Evolutionary conservation across 2,888 invertebrate genomes (phyloP).

Genomic region (Tolmerus cingulatus): DNA sequence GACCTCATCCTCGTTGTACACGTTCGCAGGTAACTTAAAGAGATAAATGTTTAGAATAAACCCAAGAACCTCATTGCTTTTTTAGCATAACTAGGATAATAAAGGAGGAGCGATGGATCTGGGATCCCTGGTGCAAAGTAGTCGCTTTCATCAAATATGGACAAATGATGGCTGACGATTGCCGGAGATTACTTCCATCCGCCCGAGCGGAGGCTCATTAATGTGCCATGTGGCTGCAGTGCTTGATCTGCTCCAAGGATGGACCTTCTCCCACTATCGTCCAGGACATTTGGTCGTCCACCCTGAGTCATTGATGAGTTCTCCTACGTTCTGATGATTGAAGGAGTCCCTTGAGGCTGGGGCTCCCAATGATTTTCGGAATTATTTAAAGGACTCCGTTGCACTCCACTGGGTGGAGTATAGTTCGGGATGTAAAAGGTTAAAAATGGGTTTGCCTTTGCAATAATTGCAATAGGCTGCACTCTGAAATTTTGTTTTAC

Average conservation of each 20-base stretch:
- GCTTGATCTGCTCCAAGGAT: not conserved
- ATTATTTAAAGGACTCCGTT: not conserved
- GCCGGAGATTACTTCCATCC: not conserved
- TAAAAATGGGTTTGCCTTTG: too few species aligned
- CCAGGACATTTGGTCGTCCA: not conserved
- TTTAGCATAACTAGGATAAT: slow-evolving; percentile 1
- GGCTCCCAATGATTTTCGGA: not conserved
- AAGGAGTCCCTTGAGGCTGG: not conserved
- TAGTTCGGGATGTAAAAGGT: too few species aligned
- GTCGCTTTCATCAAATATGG: slow-evolving; percentile 19
- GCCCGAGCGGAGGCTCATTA: not conserved
- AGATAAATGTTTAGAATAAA: slow-evolving; percentile 30
- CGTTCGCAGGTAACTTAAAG: slow-evolving; percentile 15
- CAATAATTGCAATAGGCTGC: too few species aligned
- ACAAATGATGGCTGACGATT: not conserved
- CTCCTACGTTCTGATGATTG: not conserved
- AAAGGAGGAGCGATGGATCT: not conserved
- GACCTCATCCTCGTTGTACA: not conserved
- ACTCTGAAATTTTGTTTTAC: too few species aligned
- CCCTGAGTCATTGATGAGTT: not conserved
- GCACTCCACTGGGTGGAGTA: not conserved
- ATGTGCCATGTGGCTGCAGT: not conserved
- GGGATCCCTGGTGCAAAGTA: not conserved
- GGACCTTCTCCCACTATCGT: not conserved
- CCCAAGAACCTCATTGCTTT: slow-evolving; percentile 27